Evolutionary conservation across 1,140 invertebrate species (phyloP).

Genomic region (Cyclargus thomasi): DNA sequence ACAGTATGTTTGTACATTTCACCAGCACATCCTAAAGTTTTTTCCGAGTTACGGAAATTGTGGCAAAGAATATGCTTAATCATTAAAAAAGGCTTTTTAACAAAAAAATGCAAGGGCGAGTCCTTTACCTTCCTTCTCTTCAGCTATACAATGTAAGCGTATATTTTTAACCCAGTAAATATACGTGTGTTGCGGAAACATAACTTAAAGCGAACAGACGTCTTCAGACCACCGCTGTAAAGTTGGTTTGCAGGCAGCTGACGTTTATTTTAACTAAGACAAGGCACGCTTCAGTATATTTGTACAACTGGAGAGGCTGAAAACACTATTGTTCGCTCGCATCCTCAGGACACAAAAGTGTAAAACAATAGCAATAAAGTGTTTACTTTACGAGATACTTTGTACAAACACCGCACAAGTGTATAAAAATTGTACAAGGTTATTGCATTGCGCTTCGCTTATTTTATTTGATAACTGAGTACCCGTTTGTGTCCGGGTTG

Average conservation of each 20-base stretch:
- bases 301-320: slow-evolving; percentile 51
- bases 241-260: slow-evolving; percentile 20
- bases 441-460: background rate
- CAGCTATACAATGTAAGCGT: slow-evolving; percentile 52
- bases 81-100: background rate
- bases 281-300: slow-evolving; percentile 59
- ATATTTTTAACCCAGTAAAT: slow-evolving; percentile 54
- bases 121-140: slow-evolving; percentile 54
- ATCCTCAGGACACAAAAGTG: background rate
- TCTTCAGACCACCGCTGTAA: slow-evolving; percentile 16
- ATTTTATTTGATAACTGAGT: background rate
- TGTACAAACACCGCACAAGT: slow-evolving; percentile 1
- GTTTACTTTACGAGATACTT: slow-evolving; percentile 21
- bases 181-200: slow-evolving; percentile 27
- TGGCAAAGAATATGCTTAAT: no score
- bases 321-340: slow-evolving; percentile 24
- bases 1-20: no score
- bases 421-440: slow-evolving; percentile 12
- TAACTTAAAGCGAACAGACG: background rate
- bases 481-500: background rate
- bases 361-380: slow-evolving; percentile 22
- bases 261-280: slow-evolving; percentile 28
- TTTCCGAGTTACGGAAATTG: no score
- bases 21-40: no score
- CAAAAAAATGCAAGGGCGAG: background rate